These are phyloP conservation scores for Drosophila repleta DNA, from an alignment of 1,140 invertebrate species.

Conservation along the genomic window DNA sequence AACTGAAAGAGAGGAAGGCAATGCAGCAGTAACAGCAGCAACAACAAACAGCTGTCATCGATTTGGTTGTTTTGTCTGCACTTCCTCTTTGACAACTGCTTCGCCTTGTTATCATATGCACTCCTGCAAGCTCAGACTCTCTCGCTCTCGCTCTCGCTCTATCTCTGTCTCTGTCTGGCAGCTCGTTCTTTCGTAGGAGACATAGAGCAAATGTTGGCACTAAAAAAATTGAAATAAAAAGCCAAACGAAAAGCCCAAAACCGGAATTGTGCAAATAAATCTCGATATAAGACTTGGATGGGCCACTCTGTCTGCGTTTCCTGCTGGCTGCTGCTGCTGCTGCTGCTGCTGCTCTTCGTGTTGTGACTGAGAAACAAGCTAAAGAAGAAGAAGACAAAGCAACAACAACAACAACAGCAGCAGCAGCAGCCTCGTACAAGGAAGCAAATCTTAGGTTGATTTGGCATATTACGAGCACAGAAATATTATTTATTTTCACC, in stretches of 20 bases:
- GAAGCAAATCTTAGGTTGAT: constrained; percentile 63
- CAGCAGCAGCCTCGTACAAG: constrained; percentile 40
- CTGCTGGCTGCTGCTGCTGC: too few relatives aligned
- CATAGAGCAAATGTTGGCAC: constrained; percentile 66
- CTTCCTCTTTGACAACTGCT: constrained; percentile 33
- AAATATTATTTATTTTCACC: constrained; percentile 81
- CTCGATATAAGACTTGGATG: constrained; percentile 61
- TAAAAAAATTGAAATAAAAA: constrained; percentile 75
- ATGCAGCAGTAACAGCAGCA: too few relatives aligned
- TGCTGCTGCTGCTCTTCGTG: constrained; percentile 22
- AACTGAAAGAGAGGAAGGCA: constrained; percentile 12
- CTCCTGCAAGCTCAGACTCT: constrained; percentile 2
- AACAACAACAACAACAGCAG: constrained; percentile 21
- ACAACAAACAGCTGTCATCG: constrained; percentile 62
- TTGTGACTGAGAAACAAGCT: constrained; percentile 1
- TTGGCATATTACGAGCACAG: constrained; percentile 60
- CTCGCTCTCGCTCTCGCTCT: background rate
- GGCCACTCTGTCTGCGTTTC: constrained; percentile 30
- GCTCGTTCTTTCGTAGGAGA: constrained; percentile 19
- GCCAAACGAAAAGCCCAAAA: constrained; percentile 64
- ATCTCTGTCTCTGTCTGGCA: background rate
- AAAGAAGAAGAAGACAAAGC: background rate
- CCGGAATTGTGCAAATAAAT: constrained; percentile 83
- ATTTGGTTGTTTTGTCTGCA: constrained; percentile 37
- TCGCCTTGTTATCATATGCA: constrained; percentile 43